Conservation (phyloP, 2,888 invertebrate genomes). For the Drosophila cracens region DNA sequence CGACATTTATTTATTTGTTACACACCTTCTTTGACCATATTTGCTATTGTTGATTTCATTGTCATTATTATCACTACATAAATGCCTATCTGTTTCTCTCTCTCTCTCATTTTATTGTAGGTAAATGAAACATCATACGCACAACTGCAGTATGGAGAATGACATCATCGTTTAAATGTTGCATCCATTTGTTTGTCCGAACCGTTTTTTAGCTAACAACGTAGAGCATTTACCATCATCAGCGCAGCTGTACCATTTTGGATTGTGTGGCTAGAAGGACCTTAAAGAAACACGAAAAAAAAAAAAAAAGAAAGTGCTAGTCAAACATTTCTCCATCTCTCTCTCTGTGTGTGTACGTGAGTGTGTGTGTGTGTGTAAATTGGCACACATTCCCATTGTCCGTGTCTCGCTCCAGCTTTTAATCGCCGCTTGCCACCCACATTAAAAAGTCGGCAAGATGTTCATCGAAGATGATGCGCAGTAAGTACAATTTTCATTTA, state of each 20-base stretch:
- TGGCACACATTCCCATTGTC: constrained; percentile 22
- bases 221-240: constrained; percentile 31
- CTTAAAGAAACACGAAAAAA: neutral
- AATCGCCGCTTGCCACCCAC: constrained; percentile 36
- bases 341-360: neutral
- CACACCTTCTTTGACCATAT: neutral
- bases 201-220: constrained; percentile 34
- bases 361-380: constrained; percentile 23
- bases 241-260: constrained; percentile 28
- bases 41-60: constrained; percentile 24
- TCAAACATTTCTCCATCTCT: constrained; percentile 15
- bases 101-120: constrained; percentile 50
- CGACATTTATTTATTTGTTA: neutral
- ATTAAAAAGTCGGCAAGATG: constrained; percentile 67
- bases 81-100: constrained; percentile 46
- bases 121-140: constrained; percentile 47
- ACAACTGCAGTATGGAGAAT: constrained; percentile 28
- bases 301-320: constrained; percentile 14
- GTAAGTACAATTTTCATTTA: constrained; percentile 69
- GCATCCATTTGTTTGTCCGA: constrained; percentile 57
- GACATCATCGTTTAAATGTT: constrained; percentile 60
- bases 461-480: constrained; percentile 84
- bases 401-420: constrained; percentile 20
- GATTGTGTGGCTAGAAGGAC: constrained; percentile 28
- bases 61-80: constrained; percentile 57